Base-by-base conservation (phyloP, 2,797 vertebrate genomes). In the Rhinatrema bivittatum region DNA sequence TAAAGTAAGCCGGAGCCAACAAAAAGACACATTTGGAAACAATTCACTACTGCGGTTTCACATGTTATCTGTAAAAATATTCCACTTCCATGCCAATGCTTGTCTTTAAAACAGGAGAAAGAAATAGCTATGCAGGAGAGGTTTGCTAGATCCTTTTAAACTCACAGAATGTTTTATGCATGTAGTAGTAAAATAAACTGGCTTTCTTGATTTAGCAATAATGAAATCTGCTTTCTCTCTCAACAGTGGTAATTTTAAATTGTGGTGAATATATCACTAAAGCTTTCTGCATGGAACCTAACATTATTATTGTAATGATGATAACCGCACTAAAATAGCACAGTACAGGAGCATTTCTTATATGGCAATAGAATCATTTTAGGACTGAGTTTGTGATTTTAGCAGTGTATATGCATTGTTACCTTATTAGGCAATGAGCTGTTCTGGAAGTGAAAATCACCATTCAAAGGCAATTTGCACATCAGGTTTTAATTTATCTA, bases 1-100 rank as follows among this genome's bases (percentile, higher is more conserved):
- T 93, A 94, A 98, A 97, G 94, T 97, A 97, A 98, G 93, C 93
- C 77, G 44, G 79, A 91, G 85, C 87, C 87, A 85, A 88, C 58
- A 79, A 84, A 85, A 86, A 85, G 86, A 85, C 79, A 77, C 67
- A 59, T 69, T 74, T 81, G 79, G 75, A 80, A 73, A 60, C 70
- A 54, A 60, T 71, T 76, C 61, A 78, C 5, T 73, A 62, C 57
- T 76, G 70, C 74, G 68, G 57, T 78, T 74, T 74, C 47, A 39
- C 53, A 41, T 83, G 61, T 76, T 81, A 76, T 73, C 72, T 81
- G 55, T 71, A 71, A 75, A 76, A 77, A 65, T 57, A 54, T 70
- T 82, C 73, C 52, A 6, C 46, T 48, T 11, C 44, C 44, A 53
- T 66, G 60, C 69, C 69, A 74, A 23, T 30, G 39, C 63, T 66